Base-by-base conservation (phyloP, 2,797 vertebrate genomes). In the Decapterus maruadsi region DNA sequence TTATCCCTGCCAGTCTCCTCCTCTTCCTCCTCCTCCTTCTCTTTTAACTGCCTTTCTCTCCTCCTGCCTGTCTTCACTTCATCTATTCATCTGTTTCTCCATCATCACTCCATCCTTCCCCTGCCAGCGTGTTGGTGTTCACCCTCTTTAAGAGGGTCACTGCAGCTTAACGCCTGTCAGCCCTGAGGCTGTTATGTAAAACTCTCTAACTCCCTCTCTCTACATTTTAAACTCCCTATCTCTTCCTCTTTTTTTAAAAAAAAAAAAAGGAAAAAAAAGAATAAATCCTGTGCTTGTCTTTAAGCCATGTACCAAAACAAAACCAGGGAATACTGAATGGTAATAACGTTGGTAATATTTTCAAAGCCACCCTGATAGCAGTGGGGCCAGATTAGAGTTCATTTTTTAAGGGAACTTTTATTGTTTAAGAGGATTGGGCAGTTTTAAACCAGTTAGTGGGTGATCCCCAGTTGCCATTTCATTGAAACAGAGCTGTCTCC, bases 111-210 rank as follows among this genome's bases (percentile, higher is more conserved):
- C 65, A 70, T 75, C 69, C 63, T 77, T 79, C 59, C 51, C 38
- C n/a, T 56, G 56, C 66, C 68, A 66, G 60, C 78, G 66, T 87
- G 71, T 67, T 77, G 54, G 70, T 71, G 60, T 69, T 80, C 85
- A 81, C 63, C 77, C 80, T 88, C 34, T 85, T 89, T 75, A 87
- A 86, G 71, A 83, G 83, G 89, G 89, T 88, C 83, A 86, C 56
- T 68, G 65, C 56, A 84, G 86, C 81, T 90, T 83, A 79, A 72
- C 19, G 71, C 75, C 84, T 64, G 56, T 85, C 77, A 83, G 82
- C 76, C 73, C 67, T 54, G 69, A 76, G 86, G 81, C 77, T 70
- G 70, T 92, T 88, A 88, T 83, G 84, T 86, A 91, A 92, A 92
- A 87, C 78, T 83, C 77, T 88, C 67, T 66, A 81, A 81, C 82